Conservation (phyloP, 2,113 vertebrate species). For the Chinchilla lanigera region DNA sequence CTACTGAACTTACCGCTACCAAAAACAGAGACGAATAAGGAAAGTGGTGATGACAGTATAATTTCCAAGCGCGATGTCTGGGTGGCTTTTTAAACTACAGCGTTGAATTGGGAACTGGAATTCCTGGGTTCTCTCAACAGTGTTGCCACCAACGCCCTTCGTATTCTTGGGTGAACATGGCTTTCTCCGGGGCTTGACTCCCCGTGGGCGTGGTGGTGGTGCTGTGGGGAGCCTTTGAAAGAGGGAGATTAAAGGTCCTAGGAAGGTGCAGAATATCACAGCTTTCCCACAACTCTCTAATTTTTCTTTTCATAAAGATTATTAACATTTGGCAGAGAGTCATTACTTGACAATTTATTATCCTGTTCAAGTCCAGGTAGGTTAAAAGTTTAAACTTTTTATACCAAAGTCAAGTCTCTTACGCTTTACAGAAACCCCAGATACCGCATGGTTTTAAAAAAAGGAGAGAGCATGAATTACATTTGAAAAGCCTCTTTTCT, state of each 20-base stretch:
- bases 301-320: conserved; percentile 73
- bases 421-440: conserved; percentile 68
- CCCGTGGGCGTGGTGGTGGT: neutral
- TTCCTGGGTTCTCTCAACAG: neutral
- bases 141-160: neutral
- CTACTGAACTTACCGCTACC: conserved; percentile 29
- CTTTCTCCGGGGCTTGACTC: neutral
- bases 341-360: conserved; percentile 80
- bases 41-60: conserved; percentile 39
- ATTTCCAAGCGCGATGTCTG: conserved; percentile 55
- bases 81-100: neutral
- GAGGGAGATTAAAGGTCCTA: neutral
- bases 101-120: conserved; percentile 7
- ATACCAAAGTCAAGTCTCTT: conserved; percentile 75
- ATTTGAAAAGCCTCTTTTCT: conserved; percentile 77
- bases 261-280: neutral
- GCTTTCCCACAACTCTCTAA: conserved; percentile 24
- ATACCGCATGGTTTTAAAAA: conserved; percentile 64
- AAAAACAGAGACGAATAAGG: conserved; percentile 62
- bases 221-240: neutral
- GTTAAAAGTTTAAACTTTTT: conserved; percentile 82
- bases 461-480: conserved; percentile 69
- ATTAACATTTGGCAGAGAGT: conserved; percentile 80
- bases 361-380: conserved; percentile 77
- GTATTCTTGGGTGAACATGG: conserved; percentile 26